These are phyloP conservation scores for Drosophila serrata DNA, from an alignment of 1,140 invertebrate species.

Conservation along the genomic window DNA sequence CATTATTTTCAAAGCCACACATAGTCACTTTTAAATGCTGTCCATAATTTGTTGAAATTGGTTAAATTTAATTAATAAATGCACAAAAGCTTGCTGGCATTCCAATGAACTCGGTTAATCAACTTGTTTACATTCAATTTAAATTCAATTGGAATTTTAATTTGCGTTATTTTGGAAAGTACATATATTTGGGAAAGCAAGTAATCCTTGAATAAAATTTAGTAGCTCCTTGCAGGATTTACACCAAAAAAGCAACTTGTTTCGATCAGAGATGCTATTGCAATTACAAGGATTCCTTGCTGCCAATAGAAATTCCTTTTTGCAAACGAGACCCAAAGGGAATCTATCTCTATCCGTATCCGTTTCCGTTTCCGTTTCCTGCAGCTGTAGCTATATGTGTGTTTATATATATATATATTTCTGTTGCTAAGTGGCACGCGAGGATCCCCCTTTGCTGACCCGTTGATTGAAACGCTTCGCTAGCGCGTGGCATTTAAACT, in stretches of 20 bases:
- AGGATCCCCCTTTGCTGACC: slow-evolving; percentile 56
- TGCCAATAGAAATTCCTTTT: slow-evolving; percentile 16
- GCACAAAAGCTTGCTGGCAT: neutral
- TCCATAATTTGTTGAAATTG: slow-evolving; percentile 8
- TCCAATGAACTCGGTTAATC: neutral
- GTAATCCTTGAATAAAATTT: neutral
- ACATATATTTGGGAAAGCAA: neutral
- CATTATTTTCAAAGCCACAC: slow-evolving; percentile 3
- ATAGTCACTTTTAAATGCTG: neutral
- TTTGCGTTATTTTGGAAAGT: too few species aligned
- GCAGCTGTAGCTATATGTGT: neutral
- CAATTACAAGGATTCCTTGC: slow-evolving; percentile 10
- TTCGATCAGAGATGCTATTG: slow-evolving; percentile 1
- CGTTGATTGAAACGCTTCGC: slow-evolving; percentile 76
- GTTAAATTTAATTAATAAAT: slow-evolving; percentile 7
- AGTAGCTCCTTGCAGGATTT: neutral
- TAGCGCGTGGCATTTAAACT: slow-evolving; percentile 67
- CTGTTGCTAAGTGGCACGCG: slow-evolving; percentile 11
- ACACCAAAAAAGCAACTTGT: slow-evolving; percentile 10
- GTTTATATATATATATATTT: slow-evolving; percentile 1
- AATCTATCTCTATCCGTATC: slow-evolving; percentile 1
- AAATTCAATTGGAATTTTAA: neutral
- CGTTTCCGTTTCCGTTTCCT: slow-evolving; percentile 7
- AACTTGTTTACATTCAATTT: neutral
- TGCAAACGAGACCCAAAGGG: slow-evolving; percentile 52